Base-by-base conservation (phyloP, 2,113 vertebrate genomes). In the Tringa solitaria region DNA sequence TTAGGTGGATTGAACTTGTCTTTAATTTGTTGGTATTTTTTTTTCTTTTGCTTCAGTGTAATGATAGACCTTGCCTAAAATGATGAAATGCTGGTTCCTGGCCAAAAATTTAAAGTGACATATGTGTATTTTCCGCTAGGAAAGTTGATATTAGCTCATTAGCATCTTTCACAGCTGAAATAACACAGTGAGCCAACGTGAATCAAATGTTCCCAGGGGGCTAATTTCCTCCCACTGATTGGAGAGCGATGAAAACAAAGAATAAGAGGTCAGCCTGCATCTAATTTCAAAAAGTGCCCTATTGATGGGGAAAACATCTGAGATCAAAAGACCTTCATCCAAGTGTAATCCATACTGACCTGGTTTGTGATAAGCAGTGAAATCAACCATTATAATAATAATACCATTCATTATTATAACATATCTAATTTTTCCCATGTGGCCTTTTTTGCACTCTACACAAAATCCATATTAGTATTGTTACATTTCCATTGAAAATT, bases 131-230 rank as follows among this genome's bases (percentile, higher is more conserved):
- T 96, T 94, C 90, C 2, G 0, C 84, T 79, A 84, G 84, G 96
- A 93, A 91, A 96, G 83, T 93, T 96, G 88, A 94, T 97, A 96
- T 97, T 95, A 90, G 89, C 94, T 97, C 90, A 96, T 97, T 97
- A 97, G 51, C 93, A 93, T 97, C 89, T 94, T 97, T 95, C 97
- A 95, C 97, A 97, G 97, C 94, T 96, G 97, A 96, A 97, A 96
- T 96, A 96, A 97, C 96, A 95, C 87, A 53, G 89, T 69, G 27
- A 96, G 61, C 92, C 94, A 88, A 95, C 54, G 84, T 77, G 96
- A 96, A 84, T 87, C 82, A 65, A 91, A 72, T 0, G 20, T 76
- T 97, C 95, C 94, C 92, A 74, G 69, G 94, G 79, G 95, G 43
- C n/a, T 95, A 57, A 89, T 97, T 97, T 96, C 89, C 73, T 93